These are phyloP conservation scores for Centropyge bicolor DNA, from an alignment of 2,797 vertebrate genomes.

Conservation along the genomic window DNA sequence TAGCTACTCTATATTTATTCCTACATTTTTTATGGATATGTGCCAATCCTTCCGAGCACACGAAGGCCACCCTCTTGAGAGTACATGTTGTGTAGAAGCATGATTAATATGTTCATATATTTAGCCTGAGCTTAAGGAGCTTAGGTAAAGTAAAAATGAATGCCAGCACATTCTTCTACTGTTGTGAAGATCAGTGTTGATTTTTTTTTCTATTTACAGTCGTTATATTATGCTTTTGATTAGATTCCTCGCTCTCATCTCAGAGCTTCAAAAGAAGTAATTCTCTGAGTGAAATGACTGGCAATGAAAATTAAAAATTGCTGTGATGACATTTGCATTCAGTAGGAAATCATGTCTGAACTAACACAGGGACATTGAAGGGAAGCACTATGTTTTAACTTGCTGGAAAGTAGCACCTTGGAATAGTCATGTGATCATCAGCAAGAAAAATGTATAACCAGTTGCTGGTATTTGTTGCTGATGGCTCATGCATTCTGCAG, in stretches of 20 bases:
- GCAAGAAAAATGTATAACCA: neutral
- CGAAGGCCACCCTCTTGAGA: constrained; percentile 33
- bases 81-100: constrained; percentile 35
- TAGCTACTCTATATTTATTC: constrained; percentile 18
- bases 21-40: neutral
- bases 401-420: neutral
- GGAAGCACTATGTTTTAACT: neutral
- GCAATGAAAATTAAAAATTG: constrained; percentile 18
- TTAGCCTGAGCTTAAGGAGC: constrained; percentile 49
- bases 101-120: constrained; percentile 59
- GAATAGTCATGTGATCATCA: too few relatives aligned
- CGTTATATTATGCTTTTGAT: constrained; percentile 18
- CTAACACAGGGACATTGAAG: neutral
- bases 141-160: constrained; percentile 47
- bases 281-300: constrained; percentile 21
- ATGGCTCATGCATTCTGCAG: neutral
- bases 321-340: neutral
- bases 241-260: constrained; percentile 17
- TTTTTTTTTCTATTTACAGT: constrained; percentile 14
- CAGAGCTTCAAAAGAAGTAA: constrained; percentile 33
- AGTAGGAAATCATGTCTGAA: neutral
- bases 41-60: constrained; percentile 27
- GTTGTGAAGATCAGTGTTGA: constrained; percentile 28
- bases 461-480: neutral
- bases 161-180: constrained; percentile 14